Conservation (phyloP, 1,140 invertebrate genomes). For the Hyles vespertilio region DNA sequence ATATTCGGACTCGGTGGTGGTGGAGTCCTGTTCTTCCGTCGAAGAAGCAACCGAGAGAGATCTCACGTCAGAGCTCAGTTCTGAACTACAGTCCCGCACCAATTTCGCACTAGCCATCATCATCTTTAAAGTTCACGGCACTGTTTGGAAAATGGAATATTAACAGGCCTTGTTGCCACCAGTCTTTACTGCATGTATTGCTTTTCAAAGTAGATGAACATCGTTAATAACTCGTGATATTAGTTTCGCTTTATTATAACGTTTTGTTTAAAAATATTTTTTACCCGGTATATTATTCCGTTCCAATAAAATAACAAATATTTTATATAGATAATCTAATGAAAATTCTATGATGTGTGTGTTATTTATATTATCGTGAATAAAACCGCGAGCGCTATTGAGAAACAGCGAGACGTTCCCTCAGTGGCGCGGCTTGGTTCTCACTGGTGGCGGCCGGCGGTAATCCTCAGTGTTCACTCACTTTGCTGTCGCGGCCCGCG, state of each 20-base stretch:
- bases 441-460: constrained; percentile 33
- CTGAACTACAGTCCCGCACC: constrained; percentile 72
- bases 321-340: neutral
- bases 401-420: constrained; percentile 33
- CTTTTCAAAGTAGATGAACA: constrained; percentile 11
- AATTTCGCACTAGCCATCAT: constrained; percentile 76
- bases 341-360: neutral
- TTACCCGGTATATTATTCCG: neutral
- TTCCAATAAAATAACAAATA: neutral
- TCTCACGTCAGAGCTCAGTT: constrained; percentile 67
- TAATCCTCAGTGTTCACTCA: constrained; percentile 14
- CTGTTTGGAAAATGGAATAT: constrained; percentile 1
- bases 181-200: constrained; percentile 13
- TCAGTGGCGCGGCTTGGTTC: constrained; percentile 34
- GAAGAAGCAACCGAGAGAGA: constrained; percentile 70
- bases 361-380: constrained; percentile 15
- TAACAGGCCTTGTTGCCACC: neutral
- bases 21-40: constrained; percentile 66
- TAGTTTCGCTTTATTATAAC: constrained; percentile 2
- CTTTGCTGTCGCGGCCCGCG: constrained; percentile 1
- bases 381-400: constrained; percentile 28
- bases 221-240: constrained; percentile 1
- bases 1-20: constrained; percentile 76
- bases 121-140: constrained; percentile 38
- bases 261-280: neutral